phyloP scores from a whole-genome alignment of 2,888 invertebrate genomes.

The Campoletis raptor region DNA sequence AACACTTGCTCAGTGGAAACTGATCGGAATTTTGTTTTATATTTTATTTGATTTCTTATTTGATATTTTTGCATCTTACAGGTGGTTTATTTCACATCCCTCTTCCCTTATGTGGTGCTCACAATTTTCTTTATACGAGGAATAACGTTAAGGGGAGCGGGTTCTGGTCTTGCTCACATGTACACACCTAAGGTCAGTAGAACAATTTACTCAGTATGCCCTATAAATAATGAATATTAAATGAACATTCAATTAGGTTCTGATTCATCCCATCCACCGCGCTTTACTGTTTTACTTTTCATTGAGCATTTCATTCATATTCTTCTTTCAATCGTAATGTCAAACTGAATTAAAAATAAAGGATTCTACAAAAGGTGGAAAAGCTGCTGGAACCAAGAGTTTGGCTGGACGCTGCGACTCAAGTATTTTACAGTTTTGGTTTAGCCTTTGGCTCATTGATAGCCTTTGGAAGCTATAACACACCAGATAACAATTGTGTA shows the following conservation, averaged over 20 bases:
- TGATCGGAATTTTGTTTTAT: background rate
- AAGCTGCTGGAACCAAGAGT: slow-evolving; percentile 95
- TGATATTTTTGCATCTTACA: slow-evolving; percentile 82
- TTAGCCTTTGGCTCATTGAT: slow-evolving; percentile 97
- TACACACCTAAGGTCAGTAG: slow-evolving; percentile 93
- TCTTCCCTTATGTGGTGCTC: slow-evolving; percentile 97
- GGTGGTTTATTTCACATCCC: slow-evolving; percentile 98
- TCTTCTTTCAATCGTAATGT: slow-evolving; percentile 9
- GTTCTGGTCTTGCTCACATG: slow-evolving; percentile 95
- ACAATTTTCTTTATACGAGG: slow-evolving; percentile 97
- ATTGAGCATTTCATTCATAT: background rate
- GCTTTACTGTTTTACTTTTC: background rate
- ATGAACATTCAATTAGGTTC: background rate
- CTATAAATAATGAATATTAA: background rate
- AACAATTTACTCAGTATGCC: background rate
- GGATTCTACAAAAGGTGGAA: slow-evolving; percentile 87
- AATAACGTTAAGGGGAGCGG: slow-evolving; percentile 94
- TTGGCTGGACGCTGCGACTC: slow-evolving; percentile 98
- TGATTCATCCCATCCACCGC: background rate
- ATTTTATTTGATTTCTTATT: background rate
- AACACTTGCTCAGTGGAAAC: background rate
- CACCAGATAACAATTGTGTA: slow-evolving; percentile 97
- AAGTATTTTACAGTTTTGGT: slow-evolving; percentile 97
- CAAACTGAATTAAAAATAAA: slow-evolving; percentile 3
- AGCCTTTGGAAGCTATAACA: slow-evolving; percentile 98